Evolutionary conservation across 1,140 invertebrate species (phyloP), one percentile per base, ranked within the genome.

Genomic region (Chrysopa pallens): DNA sequence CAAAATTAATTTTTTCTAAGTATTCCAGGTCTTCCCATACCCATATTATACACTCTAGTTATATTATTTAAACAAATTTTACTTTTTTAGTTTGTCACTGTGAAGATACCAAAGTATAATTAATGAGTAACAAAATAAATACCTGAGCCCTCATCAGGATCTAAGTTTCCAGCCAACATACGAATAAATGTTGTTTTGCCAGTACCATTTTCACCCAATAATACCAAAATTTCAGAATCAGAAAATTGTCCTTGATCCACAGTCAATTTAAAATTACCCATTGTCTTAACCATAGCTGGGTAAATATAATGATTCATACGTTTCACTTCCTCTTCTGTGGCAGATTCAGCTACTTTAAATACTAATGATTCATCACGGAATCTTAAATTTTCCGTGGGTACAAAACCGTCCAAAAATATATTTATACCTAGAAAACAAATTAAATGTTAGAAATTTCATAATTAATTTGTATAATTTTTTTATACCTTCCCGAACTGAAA

Each of bases 151-250:
- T 78, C 77, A 70, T 99, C 94, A 9, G 94, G 84, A 51, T 83
- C 70, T 49, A 98, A 67, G 57, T 91, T 87, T 33, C 96, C 96
- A 55, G 95, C 96, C 49, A 99, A 68, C 86, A 99, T 91, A 56
- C 91, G 73, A 57, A 99, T 99, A 53, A 99, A 95, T 11, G 96
- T 99, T 0, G 96, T 98, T 67, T 99, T 99, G 37, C 96, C 96
- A 38, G 96, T 99, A 48, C 96, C 96, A 69, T 99, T 99, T 63
- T 99, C 96, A 43, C 96, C 96, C 39, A 99, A 69, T 57, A 99
- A 68, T 11, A 99, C 96, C 55, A 99, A 76, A 61, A 99, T 99
- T 68, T 99, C 96, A 4, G 96, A 98, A 66, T 99, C 96, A 15
- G 94, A 97, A 60, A 99, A 99, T 55, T 94, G 89, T 11, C 96